Conservation (phyloP, 2,113 vertebrate species). For the Peromyscus maniculatus region DNA sequence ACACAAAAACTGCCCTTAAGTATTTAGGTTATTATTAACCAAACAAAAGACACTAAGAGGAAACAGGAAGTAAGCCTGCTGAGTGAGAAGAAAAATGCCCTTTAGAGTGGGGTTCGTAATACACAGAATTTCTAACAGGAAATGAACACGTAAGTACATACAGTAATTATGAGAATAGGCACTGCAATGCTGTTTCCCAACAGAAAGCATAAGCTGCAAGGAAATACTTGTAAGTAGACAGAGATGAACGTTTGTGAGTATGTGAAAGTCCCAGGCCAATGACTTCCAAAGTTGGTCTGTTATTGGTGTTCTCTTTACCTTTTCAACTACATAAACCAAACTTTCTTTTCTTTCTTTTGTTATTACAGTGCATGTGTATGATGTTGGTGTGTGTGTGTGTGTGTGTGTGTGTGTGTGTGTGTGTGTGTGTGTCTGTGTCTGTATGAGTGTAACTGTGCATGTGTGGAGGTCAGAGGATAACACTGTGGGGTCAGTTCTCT, state of each 20-base stretch:
- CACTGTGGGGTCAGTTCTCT: not conserved
- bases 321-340: constrained; percentile 51
- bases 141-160: constrained; percentile 54
- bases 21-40: constrained; percentile 72
- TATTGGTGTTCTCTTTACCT: constrained; percentile 32
- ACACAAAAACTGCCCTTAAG: constrained; percentile 57
- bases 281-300: not conserved
- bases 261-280: constrained; percentile 14
- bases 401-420: not conserved
- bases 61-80: constrained; percentile 72
- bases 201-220: constrained; percentile 18
- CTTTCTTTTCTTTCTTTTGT: constrained; percentile 13
- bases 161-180: constrained; percentile 43
- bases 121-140: constrained; percentile 72
- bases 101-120: constrained; percentile 30
- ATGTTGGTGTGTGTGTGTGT: not conserved
- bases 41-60: constrained; percentile 64
- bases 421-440: not conserved
- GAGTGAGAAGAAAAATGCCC: constrained; percentile 77
- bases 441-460: not conserved
- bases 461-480: not conserved
- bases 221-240: not conserved
- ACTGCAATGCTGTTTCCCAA: constrained; percentile 38
- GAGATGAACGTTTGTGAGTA: constrained; percentile 19
- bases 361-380: not conserved